Percentiles rank a stretch among this genome's conserved stretches.
Conservation (phyloP, 2,113 vertebrate species). For the Nycticryphes semicollaris region DNA sequence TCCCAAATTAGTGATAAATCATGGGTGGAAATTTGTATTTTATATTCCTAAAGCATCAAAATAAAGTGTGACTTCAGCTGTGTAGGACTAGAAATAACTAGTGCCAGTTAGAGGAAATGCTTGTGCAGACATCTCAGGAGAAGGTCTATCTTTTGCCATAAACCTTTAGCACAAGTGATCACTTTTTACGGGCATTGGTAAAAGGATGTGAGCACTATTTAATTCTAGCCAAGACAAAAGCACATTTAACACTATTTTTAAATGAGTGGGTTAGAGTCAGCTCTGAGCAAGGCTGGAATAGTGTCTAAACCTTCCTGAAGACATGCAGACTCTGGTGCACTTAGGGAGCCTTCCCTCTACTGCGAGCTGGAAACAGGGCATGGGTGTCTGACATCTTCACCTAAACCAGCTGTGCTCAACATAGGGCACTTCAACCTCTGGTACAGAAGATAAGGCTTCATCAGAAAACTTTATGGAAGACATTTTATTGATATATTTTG, state of each 20-base stretch:
- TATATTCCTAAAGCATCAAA: slow-evolving; percentile 44
- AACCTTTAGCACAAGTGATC: neutral
- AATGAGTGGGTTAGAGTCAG: neutral
- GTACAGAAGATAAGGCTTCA: neutral
- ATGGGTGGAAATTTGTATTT: slow-evolving; percentile 52
- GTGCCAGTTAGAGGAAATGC: neutral
- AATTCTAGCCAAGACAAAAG: neutral
- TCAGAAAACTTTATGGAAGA: neutral
- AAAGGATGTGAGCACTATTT: neutral
- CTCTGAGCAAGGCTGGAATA: neutral
- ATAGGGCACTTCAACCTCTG: neutral
- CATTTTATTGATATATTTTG: neutral
- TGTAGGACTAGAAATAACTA: neutral
- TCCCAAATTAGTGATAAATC: slow-evolving; percentile 54
- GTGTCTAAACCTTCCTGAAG: neutral
- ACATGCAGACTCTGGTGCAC: rapidly evolving
- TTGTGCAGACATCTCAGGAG: neutral
- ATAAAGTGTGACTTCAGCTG: slow-evolving; percentile 29
- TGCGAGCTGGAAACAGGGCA: neutral
- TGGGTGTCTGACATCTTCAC: neutral
- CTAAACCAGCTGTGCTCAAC: neutral
- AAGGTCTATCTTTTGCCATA: neutral
- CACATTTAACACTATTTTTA: neutral
- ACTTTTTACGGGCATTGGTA: neutral
- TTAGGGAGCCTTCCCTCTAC: neutral